Evolutionary conservation across 1,140 invertebrate species (phyloP).

Genomic region (Rhyacophila brunnea): DNA sequence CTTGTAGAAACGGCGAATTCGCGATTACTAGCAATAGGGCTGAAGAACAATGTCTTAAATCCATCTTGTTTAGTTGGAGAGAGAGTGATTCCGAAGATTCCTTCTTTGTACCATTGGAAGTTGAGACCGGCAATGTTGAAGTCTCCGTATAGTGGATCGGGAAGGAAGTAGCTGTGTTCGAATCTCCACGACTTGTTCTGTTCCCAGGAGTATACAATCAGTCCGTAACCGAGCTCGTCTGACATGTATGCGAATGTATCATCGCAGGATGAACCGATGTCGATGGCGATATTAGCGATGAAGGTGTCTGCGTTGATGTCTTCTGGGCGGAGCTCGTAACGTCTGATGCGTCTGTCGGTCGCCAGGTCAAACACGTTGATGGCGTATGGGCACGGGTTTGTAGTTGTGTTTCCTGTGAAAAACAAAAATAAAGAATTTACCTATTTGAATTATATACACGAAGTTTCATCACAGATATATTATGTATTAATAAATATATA

Average conservation of each 20-base stretch:
- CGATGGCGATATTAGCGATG: conserved; percentile 79
- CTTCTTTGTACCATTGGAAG: conserved; percentile 80
- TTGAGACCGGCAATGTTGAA: conserved; percentile 76
- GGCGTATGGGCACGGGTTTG: conserved; percentile 70
- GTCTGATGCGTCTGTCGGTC: conserved; percentile 67
- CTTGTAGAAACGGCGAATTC: conserved; percentile 76
- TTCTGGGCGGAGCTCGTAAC: conserved; percentile 67
- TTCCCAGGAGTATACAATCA: conserved; percentile 75
- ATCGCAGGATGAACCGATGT: conserved; percentile 71
- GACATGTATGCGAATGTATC: conserved; percentile 79
- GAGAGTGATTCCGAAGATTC: conserved; percentile 76
- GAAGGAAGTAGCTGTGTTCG: conserved; percentile 72
- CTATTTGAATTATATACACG: too few relatives aligned
- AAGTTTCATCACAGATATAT: too few relatives aligned
- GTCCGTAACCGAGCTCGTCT: conserved; percentile 76
- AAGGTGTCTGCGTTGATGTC: conserved; percentile 75
- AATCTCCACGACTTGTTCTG: conserved; percentile 75
- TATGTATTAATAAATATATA: too few relatives aligned
- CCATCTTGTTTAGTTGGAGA: conserved; percentile 64
- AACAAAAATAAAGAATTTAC: too few relatives aligned
- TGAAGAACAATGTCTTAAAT: conserved; percentile 71
- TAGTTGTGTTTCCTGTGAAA: conserved; percentile 59
- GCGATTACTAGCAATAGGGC: conserved; percentile 70
- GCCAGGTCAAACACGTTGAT: conserved; percentile 74
- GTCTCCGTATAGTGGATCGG: conserved; percentile 73